A percentile compares a stretch with the other conserved stretches of the same genome.
phyloP scores from a whole-genome alignment of 1,140 invertebrate species.

The Cylas formicarius region DNA sequence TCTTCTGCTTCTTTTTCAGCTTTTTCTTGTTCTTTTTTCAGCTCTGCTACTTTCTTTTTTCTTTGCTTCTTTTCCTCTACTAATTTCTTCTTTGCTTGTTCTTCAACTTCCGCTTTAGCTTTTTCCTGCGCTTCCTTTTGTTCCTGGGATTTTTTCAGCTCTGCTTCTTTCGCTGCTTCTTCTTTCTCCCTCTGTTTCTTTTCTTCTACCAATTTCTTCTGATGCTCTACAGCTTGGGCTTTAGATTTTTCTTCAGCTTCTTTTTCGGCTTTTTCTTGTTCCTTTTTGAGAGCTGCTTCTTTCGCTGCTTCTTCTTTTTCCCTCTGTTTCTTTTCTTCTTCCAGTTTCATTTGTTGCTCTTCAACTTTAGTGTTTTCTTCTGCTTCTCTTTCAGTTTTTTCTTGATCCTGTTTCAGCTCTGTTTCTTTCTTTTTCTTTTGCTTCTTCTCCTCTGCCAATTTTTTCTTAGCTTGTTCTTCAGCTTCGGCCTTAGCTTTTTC shows the following conservation, averaged over 20 bases:
- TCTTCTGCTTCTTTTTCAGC: conserved; percentile 21
- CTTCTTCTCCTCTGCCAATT: conserved; percentile 15
- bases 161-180: conserved; percentile 21
- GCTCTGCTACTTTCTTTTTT: conserved; percentile 24
- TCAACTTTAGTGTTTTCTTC: conserved; percentile 6
- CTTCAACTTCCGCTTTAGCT: conserved; percentile 21
- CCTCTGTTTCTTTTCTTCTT: conserved; percentile 26
- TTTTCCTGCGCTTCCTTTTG: conserved; percentile 25
- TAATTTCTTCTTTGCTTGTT: conserved; percentile 22
- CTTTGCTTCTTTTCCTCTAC: conserved; percentile 20
- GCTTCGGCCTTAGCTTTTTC: conserved; percentile 22
- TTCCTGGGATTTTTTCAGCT: conserved; percentile 24
- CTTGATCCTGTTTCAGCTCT: too few relatives aligned
- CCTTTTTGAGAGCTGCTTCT: not conserved
- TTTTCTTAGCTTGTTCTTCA: conserved; percentile 8
- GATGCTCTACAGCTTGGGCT: conserved; percentile 3
- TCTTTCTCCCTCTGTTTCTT: conserved; percentile 23
- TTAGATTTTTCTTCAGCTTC: conserved; percentile 11
- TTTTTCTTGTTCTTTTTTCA: conserved; percentile 9
- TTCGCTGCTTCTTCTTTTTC: conserved; percentile 17
- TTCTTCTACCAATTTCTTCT: too few relatives aligned
- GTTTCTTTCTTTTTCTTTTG: too few relatives aligned
- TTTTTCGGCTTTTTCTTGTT: not conserved
- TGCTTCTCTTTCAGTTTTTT: too few relatives aligned
- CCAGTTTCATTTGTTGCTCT: conserved; percentile 11